Conservation (phyloP, 1,140 invertebrate species). For the Condylostylus longicornis region DNA sequence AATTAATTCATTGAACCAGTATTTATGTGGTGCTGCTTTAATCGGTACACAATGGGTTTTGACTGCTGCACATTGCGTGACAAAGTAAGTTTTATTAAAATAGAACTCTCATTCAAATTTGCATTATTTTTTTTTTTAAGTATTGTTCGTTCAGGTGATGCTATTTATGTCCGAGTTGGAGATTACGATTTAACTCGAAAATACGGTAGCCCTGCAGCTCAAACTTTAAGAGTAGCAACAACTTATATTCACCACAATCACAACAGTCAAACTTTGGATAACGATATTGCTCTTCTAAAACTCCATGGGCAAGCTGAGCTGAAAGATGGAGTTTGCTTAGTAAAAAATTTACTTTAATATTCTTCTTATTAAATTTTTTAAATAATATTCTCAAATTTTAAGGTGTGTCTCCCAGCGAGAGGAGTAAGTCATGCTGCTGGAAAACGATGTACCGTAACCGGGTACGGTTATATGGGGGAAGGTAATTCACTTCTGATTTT, state of each 20-base stretch:
- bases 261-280: slow-evolving; percentile 88
- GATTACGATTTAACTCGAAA: slow-evolving; percentile 82
- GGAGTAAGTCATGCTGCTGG: slow-evolving; percentile 73
- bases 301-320: slow-evolving; percentile 80
- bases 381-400: not conserved
- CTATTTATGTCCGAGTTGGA: slow-evolving; percentile 80
- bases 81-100: slow-evolving; percentile 53
- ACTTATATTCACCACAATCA: slow-evolving; percentile 95
- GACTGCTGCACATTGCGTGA: slow-evolving; percentile 90
- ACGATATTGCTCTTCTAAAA: slow-evolving; percentile 88
- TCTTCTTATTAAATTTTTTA: not conserved
- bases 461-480: slow-evolving; percentile 89
- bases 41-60: slow-evolving; percentile 90
- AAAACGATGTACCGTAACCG: slow-evolving; percentile 80
- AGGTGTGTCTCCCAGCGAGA: slow-evolving; percentile 72
- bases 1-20: slow-evolving; percentile 85
- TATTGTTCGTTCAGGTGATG: slow-evolving; percentile 77
- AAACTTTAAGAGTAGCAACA: slow-evolving; percentile 73
- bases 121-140: slow-evolving; percentile 36
- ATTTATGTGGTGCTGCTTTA: slow-evolving; percentile 87
- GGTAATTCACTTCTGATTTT: slow-evolving; percentile 36
- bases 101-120: not conserved
- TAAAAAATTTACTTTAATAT: slow-evolving; percentile 4
- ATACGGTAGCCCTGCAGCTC: slow-evolving; percentile 72
- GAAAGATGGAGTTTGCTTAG: slow-evolving; percentile 58